Percentiles rank a stretch among this genome's conserved stretches.
These are phyloP conservation scores for Galerucella nymphaeae DNA, from an alignment of 2,888 invertebrate species.

Conservation along the genomic window DNA sequence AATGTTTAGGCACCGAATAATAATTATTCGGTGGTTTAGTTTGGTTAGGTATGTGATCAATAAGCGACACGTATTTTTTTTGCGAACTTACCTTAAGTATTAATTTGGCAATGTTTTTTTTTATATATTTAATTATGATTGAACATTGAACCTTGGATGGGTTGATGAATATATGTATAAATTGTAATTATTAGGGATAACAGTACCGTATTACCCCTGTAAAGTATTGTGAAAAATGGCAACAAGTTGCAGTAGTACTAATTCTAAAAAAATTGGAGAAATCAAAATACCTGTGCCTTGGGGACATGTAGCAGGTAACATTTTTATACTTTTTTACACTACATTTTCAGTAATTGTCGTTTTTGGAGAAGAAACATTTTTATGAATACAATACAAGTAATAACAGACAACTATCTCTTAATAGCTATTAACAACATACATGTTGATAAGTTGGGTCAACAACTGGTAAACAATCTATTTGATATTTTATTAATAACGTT, in stretches of 20 bases:
- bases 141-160: neutral
- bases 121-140: neutral
- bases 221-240: constrained; percentile 11
- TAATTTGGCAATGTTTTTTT: neutral
- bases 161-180: neutral
- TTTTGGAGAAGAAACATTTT: neutral
- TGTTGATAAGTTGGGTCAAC: constrained; percentile 31
- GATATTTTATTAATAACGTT: constrained; percentile 12
- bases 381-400: constrained; percentile 10
- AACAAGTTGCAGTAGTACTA: neutral
- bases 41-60: neutral
- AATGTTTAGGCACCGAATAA: no score
- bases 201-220: neutral
- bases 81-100: neutral
- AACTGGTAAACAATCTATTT: constrained; percentile 26
- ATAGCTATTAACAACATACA: constrained; percentile 14
- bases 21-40: no score
- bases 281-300: constrained; percentile 51
- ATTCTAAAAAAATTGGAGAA: constrained; percentile 42
- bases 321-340: constrained; percentile 9
- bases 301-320: constrained; percentile 52
- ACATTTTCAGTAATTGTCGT: constrained; percentile 5
- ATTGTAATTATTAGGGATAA: neutral
- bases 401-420: constrained; percentile 21
- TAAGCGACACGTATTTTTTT: neutral